Percentiles rank a stretch among this genome's conserved stretches.
Conservation (phyloP, 1,140 invertebrate species). For the Pseudomyrmex pallidus region DNA sequence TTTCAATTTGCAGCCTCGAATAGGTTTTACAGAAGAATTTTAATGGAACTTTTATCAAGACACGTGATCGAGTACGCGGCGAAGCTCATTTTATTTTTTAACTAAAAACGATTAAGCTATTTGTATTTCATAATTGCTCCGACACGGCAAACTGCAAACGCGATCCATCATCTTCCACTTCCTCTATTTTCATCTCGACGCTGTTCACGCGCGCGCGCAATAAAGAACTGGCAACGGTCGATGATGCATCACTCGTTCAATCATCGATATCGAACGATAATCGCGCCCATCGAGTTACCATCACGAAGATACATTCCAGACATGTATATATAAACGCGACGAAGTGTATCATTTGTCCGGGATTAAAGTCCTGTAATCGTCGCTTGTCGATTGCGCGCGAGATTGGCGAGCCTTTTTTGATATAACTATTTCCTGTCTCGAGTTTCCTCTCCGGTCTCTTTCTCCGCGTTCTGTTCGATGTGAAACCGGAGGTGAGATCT, state of each 20-base stretch:
- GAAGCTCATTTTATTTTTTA: too few relatives aligned
- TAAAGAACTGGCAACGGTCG: conserved; percentile 21
- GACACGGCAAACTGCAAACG: conserved; percentile 11
- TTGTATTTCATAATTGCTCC: conserved; percentile 35
- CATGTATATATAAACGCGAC: conserved; percentile 21
- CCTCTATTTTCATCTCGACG: conserved; percentile 42
- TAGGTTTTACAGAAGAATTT: not conserved
- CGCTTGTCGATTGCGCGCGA: conserved; percentile 28
- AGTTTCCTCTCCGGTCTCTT: conserved; percentile 16
- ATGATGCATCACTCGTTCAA: conserved; percentile 48
- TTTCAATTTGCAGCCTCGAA: not conserved
- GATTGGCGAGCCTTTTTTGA: conserved; percentile 4
- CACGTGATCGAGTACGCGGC: not conserved
- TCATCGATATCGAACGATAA: conserved; percentile 32
- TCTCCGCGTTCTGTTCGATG: not conserved
- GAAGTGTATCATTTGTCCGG: conserved; percentile 34
- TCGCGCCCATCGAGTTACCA: conserved; percentile 23
- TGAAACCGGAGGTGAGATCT: conserved; percentile 38
- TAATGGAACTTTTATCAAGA: not conserved
- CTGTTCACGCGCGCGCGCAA: conserved; percentile 1
- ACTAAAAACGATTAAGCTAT: conserved; percentile 10
- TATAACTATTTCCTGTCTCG: conserved; percentile 51
- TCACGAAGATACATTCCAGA: not conserved
- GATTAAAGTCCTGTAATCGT: conserved; percentile 19
- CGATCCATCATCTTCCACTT: conserved; percentile 39